phyloP scores from a whole-genome alignment of 2,113 vertebrate species.

The Apodemus sylvaticus region DNA sequence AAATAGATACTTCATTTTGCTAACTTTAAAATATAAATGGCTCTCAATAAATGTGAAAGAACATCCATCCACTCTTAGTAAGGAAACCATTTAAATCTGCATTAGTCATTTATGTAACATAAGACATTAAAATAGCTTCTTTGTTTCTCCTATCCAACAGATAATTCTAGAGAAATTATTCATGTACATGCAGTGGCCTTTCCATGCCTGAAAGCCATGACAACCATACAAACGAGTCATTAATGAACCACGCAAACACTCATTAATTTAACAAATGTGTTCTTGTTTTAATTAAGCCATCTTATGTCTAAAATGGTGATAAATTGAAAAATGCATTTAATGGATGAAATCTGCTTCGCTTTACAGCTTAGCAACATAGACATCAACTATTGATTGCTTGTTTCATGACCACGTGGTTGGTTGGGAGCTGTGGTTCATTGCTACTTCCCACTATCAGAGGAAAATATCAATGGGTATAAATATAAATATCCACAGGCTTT shows the following conservation, averaged over 20 bases:
- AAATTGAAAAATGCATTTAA: not conserved
- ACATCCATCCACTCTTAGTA: not conserved
- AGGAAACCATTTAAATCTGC: not conserved
- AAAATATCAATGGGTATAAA: not conserved
- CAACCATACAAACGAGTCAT: no score
- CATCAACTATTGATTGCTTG: no score
- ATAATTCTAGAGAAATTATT: not conserved
- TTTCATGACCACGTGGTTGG: not conserved
- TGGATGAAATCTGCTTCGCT: not conserved
- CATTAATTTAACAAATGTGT: not conserved
- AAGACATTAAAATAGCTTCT: not conserved
- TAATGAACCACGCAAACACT: not conserved
- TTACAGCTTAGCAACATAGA: not conserved
- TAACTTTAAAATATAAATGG: conserved; percentile 6
- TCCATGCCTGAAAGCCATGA: not conserved
- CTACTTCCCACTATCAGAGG: not conserved
- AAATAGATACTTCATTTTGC: conserved; percentile 11
- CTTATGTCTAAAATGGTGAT: not conserved
- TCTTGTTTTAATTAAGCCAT: not conserved
- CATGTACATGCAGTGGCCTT: not conserved
- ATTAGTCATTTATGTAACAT: conserved; percentile 15
- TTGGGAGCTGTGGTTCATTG: not conserved
- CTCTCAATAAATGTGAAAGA: conserved; percentile 12
- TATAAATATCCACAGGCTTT: no score
- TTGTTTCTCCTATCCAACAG: not conserved